Conservation (phyloP, 2,888 invertebrate genomes). For the Phaedon cochleariae region DNA sequence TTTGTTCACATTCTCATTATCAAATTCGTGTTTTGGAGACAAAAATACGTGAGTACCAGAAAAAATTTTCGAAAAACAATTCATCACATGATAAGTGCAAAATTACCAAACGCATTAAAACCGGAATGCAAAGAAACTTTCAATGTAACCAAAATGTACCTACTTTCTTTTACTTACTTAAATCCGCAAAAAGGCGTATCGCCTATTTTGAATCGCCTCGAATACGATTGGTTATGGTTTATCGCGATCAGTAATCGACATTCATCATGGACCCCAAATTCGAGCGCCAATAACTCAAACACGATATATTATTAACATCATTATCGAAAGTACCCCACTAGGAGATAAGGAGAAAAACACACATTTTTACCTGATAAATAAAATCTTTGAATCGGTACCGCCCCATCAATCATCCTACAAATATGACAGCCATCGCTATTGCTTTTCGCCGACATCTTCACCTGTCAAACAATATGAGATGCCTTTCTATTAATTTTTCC, state of each 20-base stretch:
- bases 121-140: no score
- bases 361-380: constrained; percentile 27
- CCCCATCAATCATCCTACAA: constrained; percentile 56
- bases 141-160: no score
- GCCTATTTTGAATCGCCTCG: no score
- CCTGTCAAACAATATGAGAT: constrained; percentile 49
- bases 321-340: constrained; percentile 26
- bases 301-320: not conserved
- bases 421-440: constrained; percentile 56
- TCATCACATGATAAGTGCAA: no score
- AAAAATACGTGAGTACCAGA: no score
- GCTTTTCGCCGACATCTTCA: constrained; percentile 58
- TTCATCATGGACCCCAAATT: not conserved
- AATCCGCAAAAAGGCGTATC: no score
- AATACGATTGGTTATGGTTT: not conserved
- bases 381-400: constrained; percentile 45
- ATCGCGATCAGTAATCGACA: not conserved
- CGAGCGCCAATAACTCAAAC: not conserved
- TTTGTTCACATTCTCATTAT: no score
- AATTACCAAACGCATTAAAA: no score
- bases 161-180: no score
- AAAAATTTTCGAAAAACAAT: no score
- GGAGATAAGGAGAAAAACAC: constrained; percentile 39
- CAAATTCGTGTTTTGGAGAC: no score
- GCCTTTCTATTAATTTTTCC: constrained; percentile 7